Base-by-base conservation (phyloP, 2,113 vertebrate species). In the Oophaga pumilio region DNA sequence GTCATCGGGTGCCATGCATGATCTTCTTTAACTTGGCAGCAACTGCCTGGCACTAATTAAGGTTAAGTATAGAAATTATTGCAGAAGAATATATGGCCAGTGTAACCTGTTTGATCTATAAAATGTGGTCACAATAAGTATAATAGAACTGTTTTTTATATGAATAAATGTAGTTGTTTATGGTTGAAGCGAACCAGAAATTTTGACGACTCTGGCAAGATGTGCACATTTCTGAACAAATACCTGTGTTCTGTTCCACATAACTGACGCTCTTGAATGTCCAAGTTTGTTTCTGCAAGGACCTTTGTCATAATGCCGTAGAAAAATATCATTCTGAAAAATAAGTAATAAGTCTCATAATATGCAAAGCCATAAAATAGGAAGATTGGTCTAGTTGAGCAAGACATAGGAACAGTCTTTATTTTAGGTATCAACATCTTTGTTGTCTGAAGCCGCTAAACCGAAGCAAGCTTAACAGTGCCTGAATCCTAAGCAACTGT, bases 191-290 rank as follows among this genome's bases (percentile, higher is more conserved):
- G 2, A 73, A 15, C n/a, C 69, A 7, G 26, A 26, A 33, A 73
- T 18, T 8, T 8, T 66, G 62, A 66, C 15, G 8, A 56, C 8
- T 64, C 1, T n/a, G 0, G 8, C 1, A 11, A 10, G 15, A 20
- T 20, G 14, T 73, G 43, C 26, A 73, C 8, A 8, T 73, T 18
- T 73, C 1, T 9, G 4, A 13, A 71, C 26, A 73, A 33, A 12
- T 92, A 99, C 98, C 97, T 99, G 97, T 0, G 97, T 98, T 91
- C 97, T 95, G 94, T 99, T 99, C 97, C 97, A 99, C 95, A 99
- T 98, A 59, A 99, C 96, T 0, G 97, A 98, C 2, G 98, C 98
- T 89, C 98, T 93, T 0, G 98, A 99, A 93, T 99, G 98, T 90
- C 98, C 98, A 59, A 99, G 95, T 93, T 97, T 99, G 93, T 99